Conservation (phyloP, 2,888 invertebrate genomes). For the Caprella mutica region DNA sequence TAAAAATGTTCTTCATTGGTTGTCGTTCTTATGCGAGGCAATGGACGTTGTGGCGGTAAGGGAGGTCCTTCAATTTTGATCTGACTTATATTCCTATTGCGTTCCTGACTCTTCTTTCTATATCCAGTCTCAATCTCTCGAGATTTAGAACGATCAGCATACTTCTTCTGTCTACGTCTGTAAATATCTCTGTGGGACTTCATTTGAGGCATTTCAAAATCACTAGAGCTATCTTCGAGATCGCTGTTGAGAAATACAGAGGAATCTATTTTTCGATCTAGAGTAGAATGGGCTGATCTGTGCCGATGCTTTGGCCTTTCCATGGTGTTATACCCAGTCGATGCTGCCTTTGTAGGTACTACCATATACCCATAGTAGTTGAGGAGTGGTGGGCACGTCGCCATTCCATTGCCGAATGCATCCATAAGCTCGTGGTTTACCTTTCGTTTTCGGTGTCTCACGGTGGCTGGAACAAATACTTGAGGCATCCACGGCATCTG, state of each 20-base stretch:
- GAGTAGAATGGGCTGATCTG: neutral
- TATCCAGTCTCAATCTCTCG: neutral
- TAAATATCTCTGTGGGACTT: neutral
- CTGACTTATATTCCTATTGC: too few species aligned
- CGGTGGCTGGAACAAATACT: conserved; percentile 21
- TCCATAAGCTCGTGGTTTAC: conserved; percentile 27
- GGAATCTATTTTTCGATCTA: neutral
- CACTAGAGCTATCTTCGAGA: neutral
- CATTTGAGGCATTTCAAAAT: neutral
- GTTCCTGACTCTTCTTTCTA: neutral
- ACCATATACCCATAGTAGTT: conserved; percentile 34
- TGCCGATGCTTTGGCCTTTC: neutral
- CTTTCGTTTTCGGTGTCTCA: conserved; percentile 25
- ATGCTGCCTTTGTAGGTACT: conserved; percentile 18
- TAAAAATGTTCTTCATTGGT: conserved; percentile 1
- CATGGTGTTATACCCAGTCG: neutral
- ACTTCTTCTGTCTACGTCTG: neutral
- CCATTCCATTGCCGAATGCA: conserved; percentile 14
- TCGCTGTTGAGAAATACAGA: neutral
- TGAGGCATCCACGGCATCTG: conserved; percentile 3
- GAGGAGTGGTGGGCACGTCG: conserved; percentile 22
- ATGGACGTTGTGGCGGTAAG: neutral
- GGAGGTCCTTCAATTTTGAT: neutral
- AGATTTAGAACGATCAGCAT: neutral
- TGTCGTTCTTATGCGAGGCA: neutral